Conservation (phyloP, 1,140 invertebrate species). For the Ostrea edulis region DNA sequence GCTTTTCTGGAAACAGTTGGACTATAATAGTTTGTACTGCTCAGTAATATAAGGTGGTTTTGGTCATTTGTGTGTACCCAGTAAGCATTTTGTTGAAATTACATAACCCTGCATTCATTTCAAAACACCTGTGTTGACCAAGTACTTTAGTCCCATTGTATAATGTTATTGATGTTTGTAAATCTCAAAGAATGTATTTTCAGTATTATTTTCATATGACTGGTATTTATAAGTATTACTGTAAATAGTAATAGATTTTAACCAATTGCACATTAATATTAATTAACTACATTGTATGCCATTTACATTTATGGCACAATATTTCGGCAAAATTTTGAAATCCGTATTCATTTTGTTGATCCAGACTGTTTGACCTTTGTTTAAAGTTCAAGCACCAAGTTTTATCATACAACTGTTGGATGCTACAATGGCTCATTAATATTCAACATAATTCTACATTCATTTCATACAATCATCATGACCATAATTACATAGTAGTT, state of each 20-base stretch:
- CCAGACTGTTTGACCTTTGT: neutral
- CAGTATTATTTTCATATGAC: neutral
- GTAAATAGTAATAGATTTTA: neutral
- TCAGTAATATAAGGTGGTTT: no score
- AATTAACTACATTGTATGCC: no score
- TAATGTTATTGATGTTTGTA: neutral
- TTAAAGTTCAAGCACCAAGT: neutral
- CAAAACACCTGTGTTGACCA: no score
- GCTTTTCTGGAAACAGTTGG: no score
- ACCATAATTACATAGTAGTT: neutral
- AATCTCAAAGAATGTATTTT: neutral
- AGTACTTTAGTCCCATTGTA: slow-evolving; percentile 2
- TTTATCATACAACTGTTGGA: no score
- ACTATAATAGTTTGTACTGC: no score
- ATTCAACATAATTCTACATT: no score
- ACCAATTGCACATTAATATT: neutral
- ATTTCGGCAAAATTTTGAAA: neutral
- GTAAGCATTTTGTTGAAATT: no score
- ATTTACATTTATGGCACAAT: neutral
- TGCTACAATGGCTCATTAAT: neutral
- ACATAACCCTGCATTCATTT: no score
- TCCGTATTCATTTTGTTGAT: neutral
- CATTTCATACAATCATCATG: neutral
- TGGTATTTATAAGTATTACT: neutral
- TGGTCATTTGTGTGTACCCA: neutral